Conservation (phyloP, 2,888 invertebrate genomes). For the Machimus atricapillus region DNA sequence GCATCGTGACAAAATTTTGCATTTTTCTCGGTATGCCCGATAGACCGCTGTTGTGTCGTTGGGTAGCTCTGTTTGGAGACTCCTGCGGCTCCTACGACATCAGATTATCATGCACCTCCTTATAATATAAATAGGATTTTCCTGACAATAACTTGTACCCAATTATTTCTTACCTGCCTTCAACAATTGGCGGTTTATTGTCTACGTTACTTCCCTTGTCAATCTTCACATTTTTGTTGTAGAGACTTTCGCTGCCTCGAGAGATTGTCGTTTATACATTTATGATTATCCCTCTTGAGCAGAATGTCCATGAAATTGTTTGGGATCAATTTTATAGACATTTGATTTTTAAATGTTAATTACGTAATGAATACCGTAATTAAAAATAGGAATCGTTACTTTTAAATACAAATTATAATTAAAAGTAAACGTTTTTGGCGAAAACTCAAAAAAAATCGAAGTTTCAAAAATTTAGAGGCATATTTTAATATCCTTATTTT, state of each 20-base stretch:
- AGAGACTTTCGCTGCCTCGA: background rate
- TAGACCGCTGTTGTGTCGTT: background rate
- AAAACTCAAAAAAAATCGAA: too few relatives aligned
- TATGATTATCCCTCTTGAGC: background rate
- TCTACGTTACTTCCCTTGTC: background rate
- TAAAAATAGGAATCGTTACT: too few relatives aligned
- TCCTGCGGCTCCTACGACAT: background rate
- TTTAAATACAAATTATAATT: too few relatives aligned
- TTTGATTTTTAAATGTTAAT: too few relatives aligned
- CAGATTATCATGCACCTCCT: background rate
- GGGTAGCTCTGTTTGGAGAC: background rate
- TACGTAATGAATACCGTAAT: too few relatives aligned
- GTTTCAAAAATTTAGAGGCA: too few relatives aligned
- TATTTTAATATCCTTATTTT: too few relatives aligned
- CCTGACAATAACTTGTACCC: background rate
- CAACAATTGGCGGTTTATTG: background rate
- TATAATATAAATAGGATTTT: background rate
- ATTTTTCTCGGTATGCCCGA: background rate
- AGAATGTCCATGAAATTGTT: background rate
- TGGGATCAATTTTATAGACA: background rate
- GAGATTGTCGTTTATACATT: background rate
- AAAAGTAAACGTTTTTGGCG: too few relatives aligned
- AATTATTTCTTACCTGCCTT: background rate
- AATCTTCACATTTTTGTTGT: background rate
- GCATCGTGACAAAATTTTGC: slow-evolving; percentile 27